Evolutionary conservation across 2,888 invertebrate species (phyloP).

Genomic region (Drosophila neoperkinsi): DNA sequence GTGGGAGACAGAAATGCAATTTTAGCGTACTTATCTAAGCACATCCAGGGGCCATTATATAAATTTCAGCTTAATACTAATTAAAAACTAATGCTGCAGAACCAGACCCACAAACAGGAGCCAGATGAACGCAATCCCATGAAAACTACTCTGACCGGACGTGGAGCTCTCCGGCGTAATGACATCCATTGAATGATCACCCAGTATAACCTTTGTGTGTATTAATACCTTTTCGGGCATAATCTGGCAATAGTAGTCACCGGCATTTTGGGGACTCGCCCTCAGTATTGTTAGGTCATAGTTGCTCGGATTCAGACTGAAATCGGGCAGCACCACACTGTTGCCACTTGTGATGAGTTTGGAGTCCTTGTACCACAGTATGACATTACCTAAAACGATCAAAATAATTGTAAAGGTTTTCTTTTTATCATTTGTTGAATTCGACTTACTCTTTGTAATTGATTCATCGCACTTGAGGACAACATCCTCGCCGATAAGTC

Average conservation of each 20-base stretch:
- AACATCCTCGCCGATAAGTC: constrained; percentile 59
- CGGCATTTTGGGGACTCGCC: constrained; percentile 63
- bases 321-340: constrained; percentile 56
- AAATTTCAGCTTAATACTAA: constrained; percentile 48
- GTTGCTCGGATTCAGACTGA: constrained; percentile 49
- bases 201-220: constrained; percentile 60
- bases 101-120: constrained; percentile 22
- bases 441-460: constrained; percentile 37
- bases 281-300: constrained; percentile 70
- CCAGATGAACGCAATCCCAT: constrained; percentile 16
- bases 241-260: constrained; percentile 68
- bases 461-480: constrained; percentile 46
- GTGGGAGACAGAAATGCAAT: constrained; percentile 46
- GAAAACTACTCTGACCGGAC: constrained; percentile 53
- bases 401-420: not conserved
- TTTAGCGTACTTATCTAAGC: constrained; percentile 14
- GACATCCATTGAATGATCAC: constrained; percentile 65
- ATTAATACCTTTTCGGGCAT: constrained; percentile 55
- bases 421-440: rapidly evolving
- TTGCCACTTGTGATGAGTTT: constrained; percentile 57
- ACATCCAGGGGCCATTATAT: constrained; percentile 33
- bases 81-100: constrained; percentile 41
- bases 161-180: constrained; percentile 75
- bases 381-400: constrained; percentile 33
- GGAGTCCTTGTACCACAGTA: constrained; percentile 68